Evolutionary conservation across 2,888 invertebrate species (phyloP), one percentile per base, ranked within the genome.

Genomic region (Gonocerus acuteangulatus): DNA sequence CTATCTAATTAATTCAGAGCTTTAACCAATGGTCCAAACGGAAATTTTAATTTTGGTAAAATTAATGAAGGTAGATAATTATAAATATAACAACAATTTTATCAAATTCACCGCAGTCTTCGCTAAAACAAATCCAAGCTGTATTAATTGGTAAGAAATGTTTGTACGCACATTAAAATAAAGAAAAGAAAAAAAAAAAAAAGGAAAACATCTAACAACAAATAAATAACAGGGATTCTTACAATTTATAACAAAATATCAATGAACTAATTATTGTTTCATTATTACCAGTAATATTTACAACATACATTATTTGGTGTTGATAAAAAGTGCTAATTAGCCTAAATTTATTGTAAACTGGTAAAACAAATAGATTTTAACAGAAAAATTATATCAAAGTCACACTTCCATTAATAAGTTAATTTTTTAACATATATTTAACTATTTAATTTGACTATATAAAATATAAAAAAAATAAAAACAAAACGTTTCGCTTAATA

Each of bases 231-330:
- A 54, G 42, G 36, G 22, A 22, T 34, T 22, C 42, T 42, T 22
- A 54, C 42, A 42, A 54, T 16, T 42, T 54, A 42, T 54, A 54
- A 54, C 54, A 54, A 54, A 54, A 54, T 42, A 21, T 54, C 52
- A 39, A 39, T 39, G 21, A 18, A 39, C 39, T 52, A 22, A 19
- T 42, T 54, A 54, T 54, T 54, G 42, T 54, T 54, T 54, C 6
- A n/a, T 22, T 54, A 21, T 42, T 39, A 39, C 23, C 36, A 51
- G 27, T 36, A 16, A 34, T 52, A 52, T 54, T 36, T 39, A 52
- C 36, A 52, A 39, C 16, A 23, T 54, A 54, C 51, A 51, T 51
- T 54, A 54, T 54, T 54, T 54, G 54, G 54, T 54, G 54, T 54
- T 54, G 54, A 54, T 54, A 36, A 54, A 54, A 54, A 2, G 39